phyloP scores from a whole-genome alignment of 2,888 invertebrate genomes.

The Euplexia lucipara region DNA sequence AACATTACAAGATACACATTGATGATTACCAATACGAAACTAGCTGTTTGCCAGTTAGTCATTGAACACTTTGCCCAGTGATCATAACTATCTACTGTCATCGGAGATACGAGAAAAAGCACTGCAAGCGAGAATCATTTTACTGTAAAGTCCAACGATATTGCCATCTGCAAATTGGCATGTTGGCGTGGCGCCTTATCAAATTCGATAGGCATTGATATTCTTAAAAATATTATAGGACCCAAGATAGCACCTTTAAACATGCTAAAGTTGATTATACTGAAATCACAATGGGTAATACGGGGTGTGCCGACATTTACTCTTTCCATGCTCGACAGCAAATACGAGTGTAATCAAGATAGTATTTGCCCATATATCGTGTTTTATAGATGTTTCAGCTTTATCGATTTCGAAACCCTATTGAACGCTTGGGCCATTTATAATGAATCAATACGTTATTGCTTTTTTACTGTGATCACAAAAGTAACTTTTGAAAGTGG shows the following conservation, averaged over 20 bases:
- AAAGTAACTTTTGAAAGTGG: too few species aligned
- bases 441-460: too few species aligned
- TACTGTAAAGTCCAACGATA: not conserved
- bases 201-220: not conserved
- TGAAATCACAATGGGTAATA: not conserved
- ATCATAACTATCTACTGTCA: too few species aligned
- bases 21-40: too few species aligned
- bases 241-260: conserved; percentile 12
- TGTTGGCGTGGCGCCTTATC: too few species aligned
- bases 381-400: not conserved
- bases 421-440: not conserved
- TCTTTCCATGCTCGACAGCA: not conserved
- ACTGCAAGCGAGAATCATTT: not conserved
- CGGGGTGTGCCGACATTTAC: not conserved
- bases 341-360: not conserved
- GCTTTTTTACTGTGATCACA: not conserved
- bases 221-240: not conserved
- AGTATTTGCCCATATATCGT: not conserved
- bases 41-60: too few species aligned
- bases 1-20: too few species aligned
- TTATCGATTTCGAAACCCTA: not conserved
- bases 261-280: not conserved
- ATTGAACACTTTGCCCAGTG: too few species aligned
- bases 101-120: too few species aligned
- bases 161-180: not conserved